Conservation (phyloP, 1,140 invertebrate species). For the Mya arenaria region DNA sequence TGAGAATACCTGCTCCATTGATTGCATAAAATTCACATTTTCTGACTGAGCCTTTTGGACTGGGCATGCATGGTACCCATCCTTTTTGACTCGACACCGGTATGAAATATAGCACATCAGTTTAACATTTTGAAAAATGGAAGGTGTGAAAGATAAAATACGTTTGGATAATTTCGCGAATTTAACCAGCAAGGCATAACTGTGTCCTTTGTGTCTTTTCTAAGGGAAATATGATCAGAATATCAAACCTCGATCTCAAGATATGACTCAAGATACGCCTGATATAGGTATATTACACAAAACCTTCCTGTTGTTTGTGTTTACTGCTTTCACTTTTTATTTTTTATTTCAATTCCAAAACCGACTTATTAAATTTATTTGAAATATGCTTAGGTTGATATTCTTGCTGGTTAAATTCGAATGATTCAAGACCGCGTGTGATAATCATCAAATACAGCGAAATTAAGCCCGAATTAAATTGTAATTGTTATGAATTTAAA, state of each 20-base stretch:
- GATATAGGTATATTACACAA: constrained; percentile 17
- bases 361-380: constrained; percentile 49
- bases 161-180: not conserved
- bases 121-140: not conserved
- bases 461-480: not conserved
- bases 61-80: not conserved
- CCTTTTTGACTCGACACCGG: too few species aligned
- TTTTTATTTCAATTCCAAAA: constrained; percentile 8
- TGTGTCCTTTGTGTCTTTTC: not conserved
- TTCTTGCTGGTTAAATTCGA: constrained; percentile 52
- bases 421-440: not conserved
- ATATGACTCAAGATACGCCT: constrained; percentile 19
- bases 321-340: not conserved
- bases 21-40: not conserved
- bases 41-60: not conserved
- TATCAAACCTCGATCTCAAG: constrained; percentile 18
- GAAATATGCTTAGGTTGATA: not conserved
- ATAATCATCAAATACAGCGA: too few species aligned
- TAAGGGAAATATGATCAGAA: constrained; percentile 20
- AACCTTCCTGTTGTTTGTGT: not conserved
- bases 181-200: constrained; percentile 38
- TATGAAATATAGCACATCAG: not conserved
- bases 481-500: not conserved
- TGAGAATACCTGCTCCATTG: not conserved
- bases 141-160: not conserved